Percentiles rank a stretch among this genome's conserved stretches.
phyloP scores from a whole-genome alignment of 1,140 invertebrate species.

The Calephelis nemesis region DNA sequence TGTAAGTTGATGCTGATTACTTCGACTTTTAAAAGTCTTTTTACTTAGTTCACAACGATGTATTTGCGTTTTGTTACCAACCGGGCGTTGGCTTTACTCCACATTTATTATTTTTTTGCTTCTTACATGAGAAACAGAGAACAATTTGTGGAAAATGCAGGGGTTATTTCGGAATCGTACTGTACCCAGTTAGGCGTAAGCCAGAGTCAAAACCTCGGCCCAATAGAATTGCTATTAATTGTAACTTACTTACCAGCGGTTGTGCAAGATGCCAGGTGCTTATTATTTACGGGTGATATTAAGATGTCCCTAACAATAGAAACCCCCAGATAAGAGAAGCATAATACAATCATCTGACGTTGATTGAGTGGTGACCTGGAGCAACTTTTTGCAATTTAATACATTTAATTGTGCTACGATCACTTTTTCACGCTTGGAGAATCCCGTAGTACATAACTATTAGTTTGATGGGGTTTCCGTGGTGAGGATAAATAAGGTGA shows the following conservation, averaged over 20 bases:
- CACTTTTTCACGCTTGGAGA: too few species aligned
- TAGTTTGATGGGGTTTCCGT: too few species aligned
- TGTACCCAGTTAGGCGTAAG: slow-evolving; percentile 7
- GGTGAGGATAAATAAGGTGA: too few species aligned
- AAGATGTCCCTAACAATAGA: not conserved
- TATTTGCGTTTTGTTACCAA: slow-evolving; percentile 26
- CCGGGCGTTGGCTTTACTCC: slow-evolving; percentile 29
- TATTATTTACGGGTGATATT: slow-evolving; percentile 12
- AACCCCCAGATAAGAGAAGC: too few species aligned
- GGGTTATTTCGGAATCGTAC: slow-evolving; percentile 32
- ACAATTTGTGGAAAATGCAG: slow-evolving; percentile 28
- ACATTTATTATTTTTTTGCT: slow-evolving; percentile 32
- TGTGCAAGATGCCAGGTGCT: not conserved
- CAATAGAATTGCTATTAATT: slow-evolving; percentile 2
- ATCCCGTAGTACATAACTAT: too few species aligned
- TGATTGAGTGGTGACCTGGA: too few species aligned
- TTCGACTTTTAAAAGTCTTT: slow-evolving; percentile 37
- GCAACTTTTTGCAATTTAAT: too few species aligned
- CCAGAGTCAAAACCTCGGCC: slow-evolving; percentile 16
- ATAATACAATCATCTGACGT: too few species aligned
- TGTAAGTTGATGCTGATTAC: slow-evolving; percentile 28
- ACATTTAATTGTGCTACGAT: too few species aligned
- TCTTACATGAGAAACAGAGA: slow-evolving; percentile 30
- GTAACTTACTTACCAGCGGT: slow-evolving; percentile 17
- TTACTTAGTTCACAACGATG: slow-evolving; percentile 32